Evolutionary conservation across 2,888 invertebrate species (phyloP), one percentile per base, ranked within the genome.

Genomic region (Oscheius sp.): DNA sequence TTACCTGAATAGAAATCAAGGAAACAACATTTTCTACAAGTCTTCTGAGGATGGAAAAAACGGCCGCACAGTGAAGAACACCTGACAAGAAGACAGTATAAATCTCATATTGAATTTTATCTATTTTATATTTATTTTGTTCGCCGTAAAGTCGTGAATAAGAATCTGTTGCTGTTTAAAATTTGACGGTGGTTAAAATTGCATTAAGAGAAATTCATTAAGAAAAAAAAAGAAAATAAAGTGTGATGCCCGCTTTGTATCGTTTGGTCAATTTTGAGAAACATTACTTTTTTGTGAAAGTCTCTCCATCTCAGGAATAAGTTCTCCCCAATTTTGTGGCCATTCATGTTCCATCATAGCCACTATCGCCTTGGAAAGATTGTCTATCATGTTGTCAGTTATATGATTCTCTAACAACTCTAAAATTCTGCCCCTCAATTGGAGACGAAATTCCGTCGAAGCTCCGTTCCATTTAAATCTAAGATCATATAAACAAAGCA

Each of bases 271-370:
- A 22, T 22, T 49, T 20, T 5, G 54, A 47, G 6, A 47, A 20
- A 54, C 14, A 14, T 36, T 20, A 67, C 67, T 47, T 1, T 49
- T 49, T 12, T 50, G 44, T 32, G 49, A 49, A 20, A 67, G 62
- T 17, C 32, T 30, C n/a, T 45, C 51, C 54, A 80, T 67, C 33
- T 78, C 70, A 12, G 67, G 57, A 9, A 74, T 64, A 20, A 80
- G 47, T 12, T 80, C 79, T 0, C 72, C 62, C 81, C 81, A 82
- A 47, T 80, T 74, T 67, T 80, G 77, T 17, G 80, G 80, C 81
- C 81, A 80, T 36, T 80, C 80, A 44, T 82, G 82, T 50, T 82
- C 81, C 65, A 78, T 75, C 78, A 80, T 80, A 3, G 72, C 70
- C 17, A 75, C 80, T 1, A 82, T 56, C 14, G 71, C 64, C 24